A percentile compares a stretch with the other conserved stretches of the same genome.
phyloP scores from a whole-genome alignment of 2,113 vertebrate genomes.

The Cisticola juncidis region DNA sequence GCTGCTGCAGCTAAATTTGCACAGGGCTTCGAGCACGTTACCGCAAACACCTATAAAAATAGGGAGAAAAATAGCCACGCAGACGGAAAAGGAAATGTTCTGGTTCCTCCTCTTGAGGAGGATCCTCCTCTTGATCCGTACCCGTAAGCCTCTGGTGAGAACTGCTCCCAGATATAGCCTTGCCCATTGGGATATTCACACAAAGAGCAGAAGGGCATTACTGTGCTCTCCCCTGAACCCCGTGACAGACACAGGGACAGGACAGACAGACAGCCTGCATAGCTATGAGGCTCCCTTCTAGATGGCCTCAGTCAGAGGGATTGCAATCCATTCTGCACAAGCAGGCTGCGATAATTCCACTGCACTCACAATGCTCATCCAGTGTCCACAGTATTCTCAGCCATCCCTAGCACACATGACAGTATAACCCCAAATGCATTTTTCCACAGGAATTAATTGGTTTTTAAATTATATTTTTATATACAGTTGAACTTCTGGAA shows the following conservation, averaged over 20 bases:
- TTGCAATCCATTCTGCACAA: not conserved
- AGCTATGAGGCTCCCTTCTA: not conserved
- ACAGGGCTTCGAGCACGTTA: not conserved
- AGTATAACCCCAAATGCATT: not conserved
- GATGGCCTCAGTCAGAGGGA: not conserved
- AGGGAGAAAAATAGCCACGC: not conserved
- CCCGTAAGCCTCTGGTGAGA: accelerated
- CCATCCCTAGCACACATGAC: not conserved
- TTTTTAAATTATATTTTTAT: not conserved
- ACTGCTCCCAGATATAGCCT: not conserved
- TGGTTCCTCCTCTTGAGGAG: not conserved
- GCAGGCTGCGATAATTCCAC: not conserved
- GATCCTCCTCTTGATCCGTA: not conserved
- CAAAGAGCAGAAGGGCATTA: not conserved
- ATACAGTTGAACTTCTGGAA: not conserved
- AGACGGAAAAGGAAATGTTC: not conserved
- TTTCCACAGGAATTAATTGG: not conserved
- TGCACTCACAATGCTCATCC: not conserved
- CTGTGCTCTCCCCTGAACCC: accelerated
- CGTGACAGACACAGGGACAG: not conserved
- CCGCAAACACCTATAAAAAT: not conserved
- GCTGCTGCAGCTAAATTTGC: not conserved
- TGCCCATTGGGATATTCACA: accelerated
- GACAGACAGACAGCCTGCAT: not conserved
- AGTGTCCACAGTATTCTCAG: not conserved